These are phyloP conservation scores for Dryadula phaetusa DNA, from an alignment of 2,888 invertebrate species.

Conservation along the genomic window DNA sequence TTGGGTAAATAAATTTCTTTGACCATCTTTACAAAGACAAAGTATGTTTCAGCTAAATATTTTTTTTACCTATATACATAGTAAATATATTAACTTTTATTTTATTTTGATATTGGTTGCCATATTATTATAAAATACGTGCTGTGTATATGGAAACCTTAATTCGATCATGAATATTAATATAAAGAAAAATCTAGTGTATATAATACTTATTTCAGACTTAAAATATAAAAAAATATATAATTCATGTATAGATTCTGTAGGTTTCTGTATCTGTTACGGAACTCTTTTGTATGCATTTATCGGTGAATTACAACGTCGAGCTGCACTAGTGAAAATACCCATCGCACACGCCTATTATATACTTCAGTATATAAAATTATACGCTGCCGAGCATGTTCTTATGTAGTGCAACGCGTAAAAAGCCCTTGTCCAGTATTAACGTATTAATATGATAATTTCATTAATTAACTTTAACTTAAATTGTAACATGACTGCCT, in stretches of 20 bases:
- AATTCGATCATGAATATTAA: too few species aligned
- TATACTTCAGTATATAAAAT: constrained; percentile 45
- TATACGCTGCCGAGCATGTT: constrained; percentile 37
- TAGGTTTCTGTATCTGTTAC: constrained; percentile 55
- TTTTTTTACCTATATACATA: too few species aligned
- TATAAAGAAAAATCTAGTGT: background rate
- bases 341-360: constrained; percentile 47
- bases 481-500: too few species aligned
- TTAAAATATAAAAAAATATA: background rate
- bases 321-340: constrained; percentile 70
- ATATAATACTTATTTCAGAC: background rate
- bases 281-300: constrained; percentile 81
- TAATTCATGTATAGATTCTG: constrained; percentile 51
- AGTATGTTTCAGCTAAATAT: too few species aligned
- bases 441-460: background rate
- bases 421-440: background rate
- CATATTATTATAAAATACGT: too few species aligned
- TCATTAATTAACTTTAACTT: background rate
- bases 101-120: too few species aligned
- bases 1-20: too few species aligned
- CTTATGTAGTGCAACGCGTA: constrained; percentile 11
- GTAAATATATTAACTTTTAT: too few species aligned
- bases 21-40: too few species aligned
- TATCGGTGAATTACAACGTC: constrained; percentile 83
- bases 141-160: too few species aligned